A percentile compares a stretch with the other conserved stretches of the same genome.
phyloP scores from a whole-genome alignment of 2,888 invertebrate genomes.

The Clistopyga incitator region DNA sequence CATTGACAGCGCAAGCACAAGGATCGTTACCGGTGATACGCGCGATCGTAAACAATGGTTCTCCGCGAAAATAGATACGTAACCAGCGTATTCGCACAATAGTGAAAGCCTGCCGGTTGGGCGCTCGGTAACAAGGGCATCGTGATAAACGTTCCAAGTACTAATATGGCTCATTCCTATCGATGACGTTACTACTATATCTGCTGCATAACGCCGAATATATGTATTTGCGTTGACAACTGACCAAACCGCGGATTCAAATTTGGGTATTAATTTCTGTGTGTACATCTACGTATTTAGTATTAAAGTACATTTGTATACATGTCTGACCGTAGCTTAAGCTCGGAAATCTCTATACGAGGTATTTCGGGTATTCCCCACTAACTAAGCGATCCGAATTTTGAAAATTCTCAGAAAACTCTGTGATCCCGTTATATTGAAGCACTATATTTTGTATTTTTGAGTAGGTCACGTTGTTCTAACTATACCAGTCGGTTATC shows the following conservation, averaged over 20 bases:
- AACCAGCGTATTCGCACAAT: constrained; percentile 53
- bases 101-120: constrained; percentile 44
- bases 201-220: neutral
- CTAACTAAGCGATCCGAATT: too few species aligned
- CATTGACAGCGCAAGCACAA: constrained; percentile 13
- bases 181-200: neutral
- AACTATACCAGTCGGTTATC: too few species aligned
- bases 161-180: neutral
- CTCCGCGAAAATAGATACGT: constrained; percentile 59
- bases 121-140: constrained; percentile 33
- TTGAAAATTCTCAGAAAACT: too few species aligned
- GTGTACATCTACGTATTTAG: neutral
- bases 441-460: too few species aligned
- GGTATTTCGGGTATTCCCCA: neutral
- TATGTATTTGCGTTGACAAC: neutral
- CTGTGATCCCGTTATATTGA: too few species aligned
- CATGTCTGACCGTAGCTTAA: neutral
- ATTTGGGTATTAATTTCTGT: constrained; percentile 42
- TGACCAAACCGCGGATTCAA: constrained; percentile 23
- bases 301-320: neutral
- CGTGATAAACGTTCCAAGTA: constrained; percentile 56
- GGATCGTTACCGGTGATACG: constrained; percentile 29
- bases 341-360: neutral
- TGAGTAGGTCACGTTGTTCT: too few species aligned
- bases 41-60: constrained; percentile 59